Evolutionary conservation across 2,797 vertebrate species (phyloP), one percentile per base, ranked within the genome.

Genomic region (Pagetopsis macropterus): DNA sequence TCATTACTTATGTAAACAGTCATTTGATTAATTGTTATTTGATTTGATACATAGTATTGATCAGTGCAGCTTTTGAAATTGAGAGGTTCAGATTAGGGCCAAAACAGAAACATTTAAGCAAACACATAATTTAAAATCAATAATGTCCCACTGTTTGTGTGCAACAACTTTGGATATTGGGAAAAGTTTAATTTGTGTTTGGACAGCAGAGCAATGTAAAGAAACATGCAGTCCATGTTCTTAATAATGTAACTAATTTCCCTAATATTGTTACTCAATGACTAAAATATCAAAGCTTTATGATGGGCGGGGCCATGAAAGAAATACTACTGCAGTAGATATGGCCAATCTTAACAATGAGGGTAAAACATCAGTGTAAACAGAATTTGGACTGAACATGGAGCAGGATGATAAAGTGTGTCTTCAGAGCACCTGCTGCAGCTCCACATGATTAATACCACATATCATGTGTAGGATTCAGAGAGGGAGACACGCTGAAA

Each of bases 381-480:
- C 6, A 49, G 56, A 1, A 37, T 21, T 44, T 46, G 19, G 37
- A 62, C 40, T 73, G 41, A 76, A 63, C 74, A 51, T 63, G 19
- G 50, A 58, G 15, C 21, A 15, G 14, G 9, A 6, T 16, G 56
- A 79, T 83, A 69, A 84, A 81, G 75, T 72, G 58, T 86, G 79
- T 83, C 66, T 59, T 56, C 13, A 21, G 79, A 51, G 60, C 85
- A 91, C 88, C 90, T 88, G 89, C 88, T 85, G 66, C 66, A 61
- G 62, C 52, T 52, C 54, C 72, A 70, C 68, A 17, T 57, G 73
- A 77, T 65, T 65, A 77, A 81, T 49, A 81, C 27, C 27, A 27
- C 84, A 77, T 72, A 64, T 45, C 70, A 75, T 69, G 78, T 81
- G 75, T 62, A 79, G 85, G 55, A 81, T 79, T 75, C 85, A 82